Conservation (phyloP, 2,797 vertebrate species). For the Caiman crocodilus region DNA sequence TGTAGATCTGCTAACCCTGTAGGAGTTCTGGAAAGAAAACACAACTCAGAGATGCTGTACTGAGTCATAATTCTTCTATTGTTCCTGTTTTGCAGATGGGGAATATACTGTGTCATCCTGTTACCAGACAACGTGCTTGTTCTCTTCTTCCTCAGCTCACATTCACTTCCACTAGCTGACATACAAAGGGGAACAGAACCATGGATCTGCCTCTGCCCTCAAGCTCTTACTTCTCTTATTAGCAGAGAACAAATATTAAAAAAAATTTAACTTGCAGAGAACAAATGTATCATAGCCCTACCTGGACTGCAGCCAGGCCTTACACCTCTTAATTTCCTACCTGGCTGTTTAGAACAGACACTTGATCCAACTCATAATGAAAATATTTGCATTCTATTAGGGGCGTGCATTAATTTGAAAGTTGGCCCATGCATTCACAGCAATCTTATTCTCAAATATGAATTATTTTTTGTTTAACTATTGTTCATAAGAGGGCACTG, state of each 20-base stretch:
- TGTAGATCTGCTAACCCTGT: neutral
- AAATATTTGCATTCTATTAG: neutral
- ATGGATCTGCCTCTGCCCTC: neutral
- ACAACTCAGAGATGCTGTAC: neutral
- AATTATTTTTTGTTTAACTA: neutral
- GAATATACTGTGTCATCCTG: neutral
- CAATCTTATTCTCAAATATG: neutral
- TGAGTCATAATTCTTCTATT: neutral
- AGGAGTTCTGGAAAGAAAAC: neutral
- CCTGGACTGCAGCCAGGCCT: neutral
- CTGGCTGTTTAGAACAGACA: neutral
- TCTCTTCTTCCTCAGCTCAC: neutral
- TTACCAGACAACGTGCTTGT: neutral
- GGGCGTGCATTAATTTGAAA: neutral
- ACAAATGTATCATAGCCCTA: too few relatives aligned
- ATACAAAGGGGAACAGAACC: neutral
- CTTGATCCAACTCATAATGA: neutral
- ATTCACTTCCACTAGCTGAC: neutral
- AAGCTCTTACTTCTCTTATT: neutral
- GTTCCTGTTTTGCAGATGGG: neutral
- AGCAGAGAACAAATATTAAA: accelerated
- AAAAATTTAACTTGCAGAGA: too few relatives aligned
- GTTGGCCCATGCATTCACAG: neutral
- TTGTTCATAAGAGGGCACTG: neutral
- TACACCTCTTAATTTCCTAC: neutral